Conservation (phyloP, 2,888 invertebrate species). For the Melinopterus prodromus region DNA sequence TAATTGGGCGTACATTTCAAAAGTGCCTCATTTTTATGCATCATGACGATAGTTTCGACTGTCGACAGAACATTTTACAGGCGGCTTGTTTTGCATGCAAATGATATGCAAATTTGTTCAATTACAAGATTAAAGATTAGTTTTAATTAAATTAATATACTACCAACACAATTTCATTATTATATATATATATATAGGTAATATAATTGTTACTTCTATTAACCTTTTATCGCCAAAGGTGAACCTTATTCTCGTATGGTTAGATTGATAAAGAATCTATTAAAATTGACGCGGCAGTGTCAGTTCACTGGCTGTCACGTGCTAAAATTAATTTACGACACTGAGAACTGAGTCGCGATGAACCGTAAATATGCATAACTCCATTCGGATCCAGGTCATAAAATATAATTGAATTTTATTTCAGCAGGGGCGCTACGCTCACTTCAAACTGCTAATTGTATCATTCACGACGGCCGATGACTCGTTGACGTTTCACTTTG, state of each 20-base stretch:
- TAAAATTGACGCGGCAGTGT: not conserved
- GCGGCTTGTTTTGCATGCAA: too few relatives aligned
- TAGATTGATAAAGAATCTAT: not conserved
- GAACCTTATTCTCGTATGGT: not conserved
- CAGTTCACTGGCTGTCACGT: not conserved
- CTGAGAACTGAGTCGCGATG: not conserved
- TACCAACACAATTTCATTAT: too few relatives aligned
- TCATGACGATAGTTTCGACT: too few relatives aligned
- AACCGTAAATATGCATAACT: not conserved
- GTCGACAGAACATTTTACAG: too few relatives aligned
- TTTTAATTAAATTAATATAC: too few relatives aligned
- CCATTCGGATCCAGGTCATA: not conserved
- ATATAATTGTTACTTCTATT: too few relatives aligned
- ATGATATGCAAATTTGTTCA: too few relatives aligned
- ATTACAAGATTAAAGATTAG: too few relatives aligned
- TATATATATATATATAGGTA: too few relatives aligned
- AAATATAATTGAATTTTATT: slow-evolving; percentile 4
- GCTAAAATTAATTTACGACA: not conserved
- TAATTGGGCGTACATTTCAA: too few relatives aligned
- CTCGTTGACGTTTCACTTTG: not conserved
- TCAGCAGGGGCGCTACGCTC: not conserved
- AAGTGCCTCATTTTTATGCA: too few relatives aligned
- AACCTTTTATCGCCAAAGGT: too few relatives aligned
- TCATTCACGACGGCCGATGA: not conserved
- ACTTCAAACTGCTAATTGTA: not conserved